Percentiles rank a stretch among this genome's conserved stretches.
These are phyloP conservation scores for Cryptotermes secundus DNA, from an alignment of 1,140 invertebrate genomes.

Conservation along the genomic window DNA sequence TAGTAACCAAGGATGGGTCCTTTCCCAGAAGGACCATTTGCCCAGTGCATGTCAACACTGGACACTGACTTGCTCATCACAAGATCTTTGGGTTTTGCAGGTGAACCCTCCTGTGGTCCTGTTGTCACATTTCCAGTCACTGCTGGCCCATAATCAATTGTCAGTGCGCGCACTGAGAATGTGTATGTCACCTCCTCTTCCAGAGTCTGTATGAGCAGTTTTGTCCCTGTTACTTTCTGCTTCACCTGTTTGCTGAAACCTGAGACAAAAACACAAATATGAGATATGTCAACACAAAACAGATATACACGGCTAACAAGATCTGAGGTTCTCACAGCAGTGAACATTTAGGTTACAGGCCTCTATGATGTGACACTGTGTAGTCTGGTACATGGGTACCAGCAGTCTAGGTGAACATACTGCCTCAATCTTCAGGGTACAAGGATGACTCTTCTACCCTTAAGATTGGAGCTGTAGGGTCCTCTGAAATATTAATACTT, in stretches of 20 bases:
- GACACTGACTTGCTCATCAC: constrained; percentile 75
- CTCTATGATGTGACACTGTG: too few species aligned
- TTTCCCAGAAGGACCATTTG: constrained; percentile 80
- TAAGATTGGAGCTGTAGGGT: too few species aligned
- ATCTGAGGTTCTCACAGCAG: too few species aligned
- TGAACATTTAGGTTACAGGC: too few species aligned
- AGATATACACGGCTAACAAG: too few species aligned
- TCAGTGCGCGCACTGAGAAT: constrained; percentile 88
- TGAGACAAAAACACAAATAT: constrained; percentile 43
- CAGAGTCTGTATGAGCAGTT: constrained; percentile 76
- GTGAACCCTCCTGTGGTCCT: constrained; percentile 91
- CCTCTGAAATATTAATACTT: too few species aligned
- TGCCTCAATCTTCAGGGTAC: too few species aligned
- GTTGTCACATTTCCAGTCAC: constrained; percentile 83
- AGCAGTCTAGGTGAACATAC: too few species aligned
- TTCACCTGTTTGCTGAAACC: constrained; percentile 92
- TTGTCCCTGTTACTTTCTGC: constrained; percentile 82
- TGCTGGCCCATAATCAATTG: constrained; percentile 78
- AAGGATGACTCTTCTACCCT: too few species aligned
- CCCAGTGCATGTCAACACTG: constrained; percentile 83
- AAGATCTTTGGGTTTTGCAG: constrained; percentile 72
- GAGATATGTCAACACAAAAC: not conserved
- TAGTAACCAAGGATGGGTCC: constrained; percentile 89
- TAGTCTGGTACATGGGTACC: too few species aligned
- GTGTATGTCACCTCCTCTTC: constrained; percentile 91